A percentile compares a stretch with the other conserved stretches of the same genome.
Conservation (phyloP, 2,888 invertebrate genomes). For the Augochlorella aurata region DNA sequence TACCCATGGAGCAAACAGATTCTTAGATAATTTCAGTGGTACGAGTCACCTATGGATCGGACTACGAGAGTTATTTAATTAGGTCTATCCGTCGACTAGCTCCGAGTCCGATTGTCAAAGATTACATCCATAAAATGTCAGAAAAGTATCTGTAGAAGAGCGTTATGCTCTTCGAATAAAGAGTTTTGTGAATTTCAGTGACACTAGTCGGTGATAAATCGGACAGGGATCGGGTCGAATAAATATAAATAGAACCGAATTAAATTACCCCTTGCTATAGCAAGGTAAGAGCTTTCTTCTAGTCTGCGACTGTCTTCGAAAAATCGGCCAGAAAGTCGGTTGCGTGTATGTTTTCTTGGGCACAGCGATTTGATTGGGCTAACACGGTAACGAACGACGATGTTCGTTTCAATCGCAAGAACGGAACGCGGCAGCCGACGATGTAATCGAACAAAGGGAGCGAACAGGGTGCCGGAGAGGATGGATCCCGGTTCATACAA, state of each 20-base stretch:
- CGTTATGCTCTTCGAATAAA: not conserved
- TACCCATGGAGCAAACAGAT: too few relatives aligned
- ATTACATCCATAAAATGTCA: too few relatives aligned
- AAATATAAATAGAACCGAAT: too few relatives aligned
- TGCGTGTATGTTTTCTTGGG: not conserved
- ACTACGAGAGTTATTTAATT: too few relatives aligned
- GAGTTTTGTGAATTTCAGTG: not conserved
- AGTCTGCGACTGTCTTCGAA: too few relatives aligned
- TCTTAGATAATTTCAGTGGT: too few relatives aligned
- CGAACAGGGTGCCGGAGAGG: constrained; percentile 28
- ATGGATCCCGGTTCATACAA: constrained; percentile 45
- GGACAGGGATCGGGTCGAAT: not conserved
- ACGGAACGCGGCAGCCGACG: constrained; percentile 9
- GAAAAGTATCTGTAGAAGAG: too few relatives aligned
- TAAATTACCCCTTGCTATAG: too few relatives aligned
- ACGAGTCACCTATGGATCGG: too few relatives aligned
- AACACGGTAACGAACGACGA: constrained; percentile 23
- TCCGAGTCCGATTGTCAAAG: not conserved
- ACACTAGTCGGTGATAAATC: not conserved
- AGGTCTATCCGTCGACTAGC: too few relatives aligned
- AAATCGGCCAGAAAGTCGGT: too few relatives aligned
- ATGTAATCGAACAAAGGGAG: constrained; percentile 46
- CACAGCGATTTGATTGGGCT: not conserved
- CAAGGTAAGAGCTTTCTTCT: too few relatives aligned
- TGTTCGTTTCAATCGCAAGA: constrained; percentile 28